Percentiles rank a stretch among this genome's conserved stretches.
Evolutionary conservation across 2,113 vertebrate species (phyloP).

Genomic region (Rhinopithecus roxellana): DNA sequence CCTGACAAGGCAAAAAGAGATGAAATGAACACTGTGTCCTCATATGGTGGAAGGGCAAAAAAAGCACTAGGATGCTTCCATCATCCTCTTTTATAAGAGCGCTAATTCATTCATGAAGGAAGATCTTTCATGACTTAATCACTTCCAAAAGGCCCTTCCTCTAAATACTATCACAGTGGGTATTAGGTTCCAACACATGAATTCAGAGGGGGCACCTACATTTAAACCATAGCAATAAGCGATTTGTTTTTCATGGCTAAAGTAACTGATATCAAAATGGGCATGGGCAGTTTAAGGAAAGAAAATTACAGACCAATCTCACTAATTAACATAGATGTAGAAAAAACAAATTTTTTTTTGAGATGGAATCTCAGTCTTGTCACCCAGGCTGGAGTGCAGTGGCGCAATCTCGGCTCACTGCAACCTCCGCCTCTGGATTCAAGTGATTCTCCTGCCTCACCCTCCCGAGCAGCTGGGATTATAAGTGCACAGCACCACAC

Average conservation of each 20-base stretch:
- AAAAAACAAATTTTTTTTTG: too few relatives aligned
- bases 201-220: background rate
- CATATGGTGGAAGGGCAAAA: background rate
- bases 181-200: background rate
- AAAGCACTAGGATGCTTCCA: background rate
- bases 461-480: too few relatives aligned
- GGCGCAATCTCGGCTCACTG: fast-evolving
- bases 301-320: background rate
- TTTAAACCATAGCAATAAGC: background rate
- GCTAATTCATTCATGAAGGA: background rate
- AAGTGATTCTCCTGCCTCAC: too few relatives aligned
- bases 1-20: background rate
- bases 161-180: background rate
- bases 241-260: background rate
- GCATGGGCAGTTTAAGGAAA: background rate
- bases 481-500: too few relatives aligned
- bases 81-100: background rate
- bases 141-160: background rate
- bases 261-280: background rate
- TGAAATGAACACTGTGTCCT: background rate
- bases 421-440: too few relatives aligned
- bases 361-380: too few relatives aligned
- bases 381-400: too few relatives aligned
- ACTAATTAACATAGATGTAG: background rate
- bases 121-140: background rate